Evolutionary conservation across 2,113 vertebrate species (phyloP), one percentile per base, ranked within the genome.

Genomic region (Vanacampus margaritifer): DNA sequence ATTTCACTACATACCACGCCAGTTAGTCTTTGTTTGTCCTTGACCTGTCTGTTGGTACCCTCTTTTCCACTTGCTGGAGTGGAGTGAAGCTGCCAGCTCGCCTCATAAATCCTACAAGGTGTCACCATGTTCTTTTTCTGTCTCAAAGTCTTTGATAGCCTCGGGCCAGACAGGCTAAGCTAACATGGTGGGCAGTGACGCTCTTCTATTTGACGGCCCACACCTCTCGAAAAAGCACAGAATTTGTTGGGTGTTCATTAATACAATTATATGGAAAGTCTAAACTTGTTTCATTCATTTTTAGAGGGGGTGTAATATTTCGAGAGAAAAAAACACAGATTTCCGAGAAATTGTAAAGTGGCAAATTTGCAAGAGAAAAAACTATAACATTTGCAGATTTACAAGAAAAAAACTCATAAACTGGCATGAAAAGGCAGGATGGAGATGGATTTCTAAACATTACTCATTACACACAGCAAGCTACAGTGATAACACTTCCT

Each of bases 121-220:
- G 79, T 81, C 71, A 51, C 73, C 68, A 67, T 66, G 69, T 72
- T 73, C 65, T 80, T 76, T 66, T 74, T 76, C 57, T 28, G 57
- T 71, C 71, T 76, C 78, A 67, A 71, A 66, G 69, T 61, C 63
- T 69, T 26, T 48, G 65, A 48, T 58, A 6, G 73, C 73, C 82
- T 69, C 68, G 3, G 73, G 76, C 43, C 68, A 46, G 58, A 73
- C 71, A 17, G 43, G 64, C 71, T 77, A 58, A 74, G 74, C 32
- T 46, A 69, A 63, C 68, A 46, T 67, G 24, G 65, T 69, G 68
- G 79, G 69, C 26, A 58, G 59, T 50, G 48, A 73, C 67, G 46
- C 64, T 78, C 67, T 72, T 60, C 70, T 71, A 51, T 65, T 75
- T 74, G 46, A 66, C 62, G 63, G 74, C 59, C 59, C 37, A 24